phyloP scores from a whole-genome alignment of 2,113 vertebrate species.

The Hemiprocne comata region DNA sequence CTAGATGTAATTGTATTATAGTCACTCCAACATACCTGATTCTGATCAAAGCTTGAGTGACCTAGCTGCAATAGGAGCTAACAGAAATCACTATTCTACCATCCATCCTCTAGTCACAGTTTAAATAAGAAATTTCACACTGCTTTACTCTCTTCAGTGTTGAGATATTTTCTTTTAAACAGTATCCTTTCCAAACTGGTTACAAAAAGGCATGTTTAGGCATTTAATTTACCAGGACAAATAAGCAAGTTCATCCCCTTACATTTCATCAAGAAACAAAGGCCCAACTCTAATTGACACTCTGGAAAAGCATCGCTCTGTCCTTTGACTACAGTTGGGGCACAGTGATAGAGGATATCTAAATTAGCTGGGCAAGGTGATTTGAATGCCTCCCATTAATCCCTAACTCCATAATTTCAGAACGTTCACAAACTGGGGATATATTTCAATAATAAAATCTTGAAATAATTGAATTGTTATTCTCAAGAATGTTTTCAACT shows the following conservation, averaged over 20 bases:
- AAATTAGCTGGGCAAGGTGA: neutral
- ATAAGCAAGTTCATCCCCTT: neutral
- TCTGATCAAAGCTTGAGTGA: neutral
- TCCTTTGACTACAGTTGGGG: neutral
- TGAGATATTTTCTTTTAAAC: neutral
- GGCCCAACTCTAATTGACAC: neutral
- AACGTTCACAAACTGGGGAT: neutral
- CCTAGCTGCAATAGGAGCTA: neutral
- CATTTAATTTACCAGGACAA: neutral
- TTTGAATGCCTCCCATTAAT: neutral
- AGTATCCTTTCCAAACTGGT: neutral
- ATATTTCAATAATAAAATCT: neutral
- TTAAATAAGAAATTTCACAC: neutral
- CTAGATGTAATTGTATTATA: neutral
- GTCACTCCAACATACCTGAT: neutral
- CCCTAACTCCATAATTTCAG: neutral
- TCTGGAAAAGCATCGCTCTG: neutral
- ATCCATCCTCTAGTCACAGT: neutral
- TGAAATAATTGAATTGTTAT: neutral
- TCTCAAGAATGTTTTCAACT: neutral
- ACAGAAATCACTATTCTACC: neutral
- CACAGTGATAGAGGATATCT: neutral
- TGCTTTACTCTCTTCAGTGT: neutral
- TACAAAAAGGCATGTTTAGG: neutral
- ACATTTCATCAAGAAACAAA: neutral